Evolutionary conservation across 2,888 invertebrate genomes (phyloP), one percentile per base, ranked within the genome.

Genomic region (Tyria jacobaeae): DNA sequence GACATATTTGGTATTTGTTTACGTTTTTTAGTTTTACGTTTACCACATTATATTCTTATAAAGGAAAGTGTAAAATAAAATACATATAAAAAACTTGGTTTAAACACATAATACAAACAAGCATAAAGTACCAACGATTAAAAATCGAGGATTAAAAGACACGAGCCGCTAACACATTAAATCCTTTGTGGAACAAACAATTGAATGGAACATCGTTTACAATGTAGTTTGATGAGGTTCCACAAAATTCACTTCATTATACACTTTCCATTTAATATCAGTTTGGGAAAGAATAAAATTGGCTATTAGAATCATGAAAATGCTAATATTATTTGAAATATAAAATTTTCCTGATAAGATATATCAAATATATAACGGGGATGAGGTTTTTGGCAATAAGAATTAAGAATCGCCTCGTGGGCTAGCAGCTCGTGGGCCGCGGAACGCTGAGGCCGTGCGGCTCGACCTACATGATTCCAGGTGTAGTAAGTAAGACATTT

Each of bases 371-470:
- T 59, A 60, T 58, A 63, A 55, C 66, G 34, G 54, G 63, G 35
- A 57, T 64, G 53, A 67, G 58, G 50, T 57, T 67, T 74, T 70
- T 60, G 54, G 65, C 63, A 65, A 70, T 70, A 75, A 69, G 73
- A 78, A 80, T 74, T 79, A 76, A 71, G 67, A 70, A 62, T 70
- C 66, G 67, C 67, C 66, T 71, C 4, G 62, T 57, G 65, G 70
- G 67, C 44, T 68, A 62, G 70, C 75, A 76, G 75, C n/a, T n/a
- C n/a, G n/a, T n/a, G n/a, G n/a, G n/a, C 58, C 71, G 79, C 78
- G 76, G 77, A 81, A 73, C 73, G 82, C 79, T 81, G 80, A 81
- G 74, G 62, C 66, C 68, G 78, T 68, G 47, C 69, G 70, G 63
- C 72, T 70, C 71, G 61, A 60, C 68, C 70, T 66, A 66, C 27